Evolutionary conservation across 2,113 vertebrate genomes (phyloP), one percentile per base, ranked within the genome.

Genomic region (Patagioenas fasciata): DNA sequence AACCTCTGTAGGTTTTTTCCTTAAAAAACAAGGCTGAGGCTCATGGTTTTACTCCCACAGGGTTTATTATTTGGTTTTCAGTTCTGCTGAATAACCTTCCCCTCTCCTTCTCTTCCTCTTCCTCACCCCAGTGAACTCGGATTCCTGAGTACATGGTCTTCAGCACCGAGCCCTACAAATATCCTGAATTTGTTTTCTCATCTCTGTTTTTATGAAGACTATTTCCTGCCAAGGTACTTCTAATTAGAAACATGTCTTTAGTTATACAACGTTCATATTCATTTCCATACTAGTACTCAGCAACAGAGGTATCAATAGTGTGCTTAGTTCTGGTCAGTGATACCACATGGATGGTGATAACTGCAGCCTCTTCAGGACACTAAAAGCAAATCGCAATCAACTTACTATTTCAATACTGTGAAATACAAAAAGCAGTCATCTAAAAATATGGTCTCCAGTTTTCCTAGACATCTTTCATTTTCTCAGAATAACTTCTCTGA

Each of bases 191-290:
- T 79, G 53, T 56, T 75, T 85, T 92, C 85, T 80, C 82, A 93
- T 54, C 44, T 80, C 79, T 85, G 85, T 84, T 95, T 92, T 84
- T 81, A 20, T 70, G 44, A 86, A 51, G 40, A 61, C 40, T 54
- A 11, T 66, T 72, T 87, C 70, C 62, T 94, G 87, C 84, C 84
- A 95, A 91, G 54, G 66, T 80, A 75, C n/a, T 82, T 85, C 25
- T 91, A 91, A 91, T 89, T 47, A 88, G 67, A 93, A 96, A 85
- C 79, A 95, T 42, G 19, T 69, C 89, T 82, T 89, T 79, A 79
- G 56, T 95, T 80, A 79, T 36, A 80, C 23, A 73, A 83, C 38
- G 44, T 67, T 58, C 31, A 26, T 38, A 71, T 48, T 14, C 25
- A 90, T 77, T 95, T 77, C 67, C 58, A 77, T 48, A 60, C 28